Evolutionary conservation across 2,797 vertebrate genomes (phyloP).

Genomic region (Octomys mimax): DNA sequence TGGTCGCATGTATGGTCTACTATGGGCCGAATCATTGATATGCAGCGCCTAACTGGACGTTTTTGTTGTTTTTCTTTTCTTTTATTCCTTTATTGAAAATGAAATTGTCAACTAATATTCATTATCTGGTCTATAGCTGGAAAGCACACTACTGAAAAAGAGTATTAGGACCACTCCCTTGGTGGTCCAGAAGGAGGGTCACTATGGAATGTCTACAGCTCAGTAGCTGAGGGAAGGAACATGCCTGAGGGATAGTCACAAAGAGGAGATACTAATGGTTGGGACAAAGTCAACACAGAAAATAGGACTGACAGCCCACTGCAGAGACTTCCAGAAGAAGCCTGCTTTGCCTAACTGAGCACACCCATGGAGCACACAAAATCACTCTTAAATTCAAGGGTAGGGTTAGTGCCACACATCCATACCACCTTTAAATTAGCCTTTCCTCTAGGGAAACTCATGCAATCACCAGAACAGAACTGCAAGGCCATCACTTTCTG

Average conservation of each 20-base stretch:
- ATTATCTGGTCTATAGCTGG: background rate
- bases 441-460: background rate
- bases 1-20: too few species aligned
- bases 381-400: constrained; percentile 12
- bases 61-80: constrained; percentile 26
- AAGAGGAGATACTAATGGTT: background rate
- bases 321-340: background rate
- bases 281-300: background rate
- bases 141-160: background rate
- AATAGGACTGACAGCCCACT: background rate
- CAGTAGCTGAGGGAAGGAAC: background rate
- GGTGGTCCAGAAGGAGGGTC: constrained; percentile 9
- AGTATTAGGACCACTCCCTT: too few species aligned
- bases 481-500: background rate
- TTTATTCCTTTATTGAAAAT: background rate
- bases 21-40: background rate
- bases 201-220: background rate
- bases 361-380: too few species aligned
- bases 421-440: background rate
- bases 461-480: constrained; percentile 2
- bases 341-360: background rate
- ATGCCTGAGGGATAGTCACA: background rate
- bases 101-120: background rate
- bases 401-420: background rate
- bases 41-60: background rate